Conservation (phyloP, 2,888 invertebrate genomes). For the Lycocerus yunnanus region DNA sequence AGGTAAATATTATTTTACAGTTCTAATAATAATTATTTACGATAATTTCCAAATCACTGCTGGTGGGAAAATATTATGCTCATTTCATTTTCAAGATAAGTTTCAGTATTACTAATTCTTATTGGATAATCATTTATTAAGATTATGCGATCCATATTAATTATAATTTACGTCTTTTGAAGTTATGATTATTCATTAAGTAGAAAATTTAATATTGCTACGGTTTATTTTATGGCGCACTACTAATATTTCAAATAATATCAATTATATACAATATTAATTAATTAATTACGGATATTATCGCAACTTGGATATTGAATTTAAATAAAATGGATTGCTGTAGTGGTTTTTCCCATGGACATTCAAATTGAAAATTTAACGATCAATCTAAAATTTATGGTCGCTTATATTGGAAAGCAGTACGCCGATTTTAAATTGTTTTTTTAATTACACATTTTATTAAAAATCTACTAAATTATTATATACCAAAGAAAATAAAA, state of each 20-base stretch:
- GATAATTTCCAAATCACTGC: neutral
- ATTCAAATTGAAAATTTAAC: neutral
- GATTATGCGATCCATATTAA: neutral
- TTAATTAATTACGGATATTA: neutral
- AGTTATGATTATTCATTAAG: neutral
- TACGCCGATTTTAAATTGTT: too few relatives aligned
- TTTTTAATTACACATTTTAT: neutral
- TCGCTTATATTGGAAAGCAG: neutral
- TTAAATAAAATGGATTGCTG: neutral
- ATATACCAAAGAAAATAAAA: neutral
- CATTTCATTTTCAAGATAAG: neutral
- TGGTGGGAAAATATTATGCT: neutral
- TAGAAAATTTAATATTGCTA: neutral
- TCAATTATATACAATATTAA: neutral
- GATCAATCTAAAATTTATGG: neutral
- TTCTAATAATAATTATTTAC: neutral
- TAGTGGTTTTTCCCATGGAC: neutral
- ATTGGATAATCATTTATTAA: neutral
- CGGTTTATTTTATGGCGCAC: neutral
- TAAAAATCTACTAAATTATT: neutral
- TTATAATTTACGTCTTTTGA: neutral
- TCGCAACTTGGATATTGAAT: neutral
- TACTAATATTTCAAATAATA: neutral
- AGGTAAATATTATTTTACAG: neutral
- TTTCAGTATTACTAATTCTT: neutral